A percentile compares a stretch with the other conserved stretches of the same genome.
Conservation (phyloP, 2,888 invertebrate species). For the Papilio gigon region DNA sequence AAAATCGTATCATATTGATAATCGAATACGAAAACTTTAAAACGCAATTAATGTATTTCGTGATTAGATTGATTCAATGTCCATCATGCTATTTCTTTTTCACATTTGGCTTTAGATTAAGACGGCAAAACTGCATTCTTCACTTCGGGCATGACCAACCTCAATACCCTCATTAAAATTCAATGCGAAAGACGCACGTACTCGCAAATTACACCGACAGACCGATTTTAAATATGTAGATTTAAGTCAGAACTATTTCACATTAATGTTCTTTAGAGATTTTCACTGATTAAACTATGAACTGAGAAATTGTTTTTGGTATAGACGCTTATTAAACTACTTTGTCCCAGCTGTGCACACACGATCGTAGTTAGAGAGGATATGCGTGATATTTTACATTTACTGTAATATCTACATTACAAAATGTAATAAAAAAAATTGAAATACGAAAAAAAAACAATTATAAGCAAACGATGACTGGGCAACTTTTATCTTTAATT, state of each 20-base stretch:
- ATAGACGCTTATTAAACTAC: too few species aligned
- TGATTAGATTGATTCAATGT: constrained; percentile 10
- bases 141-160: not conserved
- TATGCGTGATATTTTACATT: too few species aligned
- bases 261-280: not conserved
- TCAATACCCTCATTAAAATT: constrained; percentile 3
- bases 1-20: constrained; percentile 11
- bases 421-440: too few species aligned
- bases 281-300: too few species aligned
- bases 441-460: too few species aligned
- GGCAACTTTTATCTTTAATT: constrained; percentile 3
- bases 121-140: not conserved
- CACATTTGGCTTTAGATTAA: not conserved
- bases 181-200: not conserved
- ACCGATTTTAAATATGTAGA: not conserved
- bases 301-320: too few species aligned
- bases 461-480: not conserved
- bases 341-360: too few species aligned
- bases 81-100: not conserved
- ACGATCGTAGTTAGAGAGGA: too few species aligned
- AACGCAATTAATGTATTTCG: constrained; percentile 1
- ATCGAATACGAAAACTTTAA: not conserved
- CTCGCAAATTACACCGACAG: not conserved
- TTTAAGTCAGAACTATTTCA: not conserved
- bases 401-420: too few species aligned